Evolutionary conservation across 2,797 vertebrate genomes (phyloP), one percentile per base, ranked within the genome.

Genomic region (Schizopygopsis malacanthus): DNA sequence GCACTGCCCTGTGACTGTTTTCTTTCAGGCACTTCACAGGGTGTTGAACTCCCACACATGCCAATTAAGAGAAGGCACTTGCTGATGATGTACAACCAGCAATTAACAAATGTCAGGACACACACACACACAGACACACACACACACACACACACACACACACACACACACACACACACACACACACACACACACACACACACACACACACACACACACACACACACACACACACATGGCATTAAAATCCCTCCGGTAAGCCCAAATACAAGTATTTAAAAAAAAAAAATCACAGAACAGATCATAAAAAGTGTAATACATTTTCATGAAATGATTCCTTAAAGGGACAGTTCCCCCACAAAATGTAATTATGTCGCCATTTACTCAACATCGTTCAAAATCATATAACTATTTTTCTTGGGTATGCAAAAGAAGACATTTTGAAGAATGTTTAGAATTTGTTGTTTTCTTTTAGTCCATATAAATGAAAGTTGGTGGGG

Each of bases 61-160:
- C 87, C 90, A 92, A 92, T 93, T 92, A 91, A 90, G 83, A 67
- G 87, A 91, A 91, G 69, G 88, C 88, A 89, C 89, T 89, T 87
- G 52, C 70, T 85, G 86, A 89, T 92, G 90, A 93, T 91, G 91
- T 87, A 90, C 89, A 91, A 81, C 43, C 50, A 15, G 82, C 83
- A 85, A 88, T 81, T 45, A 81, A 76, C 90, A 90, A 92, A 90
- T 91, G 86, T 75, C 76, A 75, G 54, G 50, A 47, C 84, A 56
- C 33, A 33, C 33, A 33, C 33, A 33, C 33, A 2, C 33, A 33
- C 33, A 33, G 0, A 33, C 33, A 33, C 33, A 33, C 33, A 33
- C 33, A 33, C 33, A 33, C 33, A 33, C 33, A 2, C 33, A 33
- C 33, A 33, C 2, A 33, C 33, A 33, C 33, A 33, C 33, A 33